phyloP scores from a whole-genome alignment of 2,888 invertebrate species.

The Pristionchus maxplancki region DNA sequence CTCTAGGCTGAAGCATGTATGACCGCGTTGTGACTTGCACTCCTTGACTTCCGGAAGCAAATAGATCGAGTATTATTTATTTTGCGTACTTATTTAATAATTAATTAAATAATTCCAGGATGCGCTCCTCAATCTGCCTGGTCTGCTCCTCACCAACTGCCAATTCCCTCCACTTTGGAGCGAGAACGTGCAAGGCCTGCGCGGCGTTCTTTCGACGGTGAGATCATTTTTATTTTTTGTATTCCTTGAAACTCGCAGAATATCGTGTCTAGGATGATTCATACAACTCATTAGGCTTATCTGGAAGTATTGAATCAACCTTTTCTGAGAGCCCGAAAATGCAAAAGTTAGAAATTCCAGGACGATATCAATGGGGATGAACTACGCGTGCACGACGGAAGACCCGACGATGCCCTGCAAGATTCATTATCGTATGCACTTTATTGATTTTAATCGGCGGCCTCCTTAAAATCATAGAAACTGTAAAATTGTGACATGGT shows the following conservation, averaged over 20 bases:
- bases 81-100: background rate
- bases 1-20: background rate
- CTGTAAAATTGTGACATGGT: too few species aligned
- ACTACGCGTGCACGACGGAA: constrained; percentile 31
- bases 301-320: too few species aligned
- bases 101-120: background rate
- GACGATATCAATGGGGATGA: constrained; percentile 46
- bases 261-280: too few species aligned
- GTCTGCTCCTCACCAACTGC: constrained; percentile 43
- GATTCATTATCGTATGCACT: constrained; percentile 12
- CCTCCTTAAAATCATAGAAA: too few species aligned
- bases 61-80: too few species aligned
- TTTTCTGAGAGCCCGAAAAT: too few species aligned
- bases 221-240: background rate
- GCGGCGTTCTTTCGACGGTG: constrained; percentile 44
- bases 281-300: too few species aligned
- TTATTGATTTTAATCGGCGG: background rate
- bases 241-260: too few species aligned
- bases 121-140: constrained; percentile 32
- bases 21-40: background rate
- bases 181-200: constrained; percentile 39
- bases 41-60: too few species aligned
- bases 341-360: too few species aligned
- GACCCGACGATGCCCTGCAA: constrained; percentile 21
- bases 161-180: constrained; percentile 41